Evolutionary conservation across 2,888 invertebrate genomes (phyloP), one percentile per base, ranked within the genome.

Genomic region (Pseudeuparius sepicola): DNA sequence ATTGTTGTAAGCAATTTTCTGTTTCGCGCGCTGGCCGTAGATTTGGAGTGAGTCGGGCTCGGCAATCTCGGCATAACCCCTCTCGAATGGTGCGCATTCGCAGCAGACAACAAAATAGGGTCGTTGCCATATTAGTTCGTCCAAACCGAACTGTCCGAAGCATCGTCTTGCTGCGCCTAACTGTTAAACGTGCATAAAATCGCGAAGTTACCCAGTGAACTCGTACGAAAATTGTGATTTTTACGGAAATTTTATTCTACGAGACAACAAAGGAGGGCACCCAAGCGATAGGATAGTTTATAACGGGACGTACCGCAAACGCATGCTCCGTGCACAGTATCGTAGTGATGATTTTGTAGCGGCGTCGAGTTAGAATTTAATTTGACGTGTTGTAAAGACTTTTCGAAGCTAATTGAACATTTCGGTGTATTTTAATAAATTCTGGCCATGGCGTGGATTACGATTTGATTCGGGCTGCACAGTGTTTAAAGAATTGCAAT

Each of bases 341-440:
- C 41, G 46, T 42, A 49, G 47, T 52, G 50, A 50, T 48, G 50
- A 48, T 45, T 48, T 48, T 47, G 44, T 50, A 50, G 51, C 51
- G 51, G 50, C 51, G 50, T 51, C 49, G 48, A 50, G 46, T 41
- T 39, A 49, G 44, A 46, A 49, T 47, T 49, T 46, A 45, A 47
- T 47, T 49, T 48, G 45, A 50, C 46, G 51, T 49, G 50, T 50
- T 49, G 46, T 49, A 44, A 42, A 40, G 41, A 43, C 34, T 50
- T 47, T 45, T 46, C 41, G 40, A 24, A 42, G 36, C 46, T 36
- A 44, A 42, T 48, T 20, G n/a, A 7, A 20, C n/a, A 20, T 7
- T 20, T 20, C 6, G 20, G 20, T 20, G 20, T 20, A 20, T 20
- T 20, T 20, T 20, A 20, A 20, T n/a, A n/a, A n/a, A n/a, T n/a